A percentile compares a stretch with the other conserved stretches of the same genome.
Conservation (phyloP, 2,113 vertebrate genomes). For the Python bivittatus region DNA sequence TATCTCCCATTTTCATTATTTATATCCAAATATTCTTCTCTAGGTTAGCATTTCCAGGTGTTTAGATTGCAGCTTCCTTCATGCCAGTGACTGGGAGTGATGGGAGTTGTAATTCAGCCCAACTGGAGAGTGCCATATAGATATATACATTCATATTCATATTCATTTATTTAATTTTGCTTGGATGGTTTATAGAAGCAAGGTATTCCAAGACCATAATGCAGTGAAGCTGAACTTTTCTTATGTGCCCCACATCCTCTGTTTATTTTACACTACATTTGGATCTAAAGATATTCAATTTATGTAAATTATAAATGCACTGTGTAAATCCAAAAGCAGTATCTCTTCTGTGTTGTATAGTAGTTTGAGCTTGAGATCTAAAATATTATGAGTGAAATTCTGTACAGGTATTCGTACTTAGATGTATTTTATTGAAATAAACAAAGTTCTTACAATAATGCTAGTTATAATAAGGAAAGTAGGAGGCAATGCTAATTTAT, state of each 20-base stretch:
- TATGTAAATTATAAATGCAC: not conserved
- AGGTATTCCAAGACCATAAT: not conserved
- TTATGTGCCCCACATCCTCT: not conserved
- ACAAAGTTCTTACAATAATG: not conserved
- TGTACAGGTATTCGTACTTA: not conserved
- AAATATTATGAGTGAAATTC: constrained; percentile 18
- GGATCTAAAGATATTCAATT: not conserved
- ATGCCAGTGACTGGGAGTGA: not conserved
- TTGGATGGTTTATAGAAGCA: not conserved
- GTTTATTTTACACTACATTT: not conserved
- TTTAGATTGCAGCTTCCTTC: not conserved
- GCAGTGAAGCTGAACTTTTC: not conserved
- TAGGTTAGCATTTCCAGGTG: not conserved
- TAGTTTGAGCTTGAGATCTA: not conserved
- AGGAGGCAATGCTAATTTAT: not conserved
- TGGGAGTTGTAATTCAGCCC: too few species aligned
- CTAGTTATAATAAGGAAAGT: not conserved
- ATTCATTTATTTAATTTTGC: not conserved
- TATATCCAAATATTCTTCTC: not conserved
- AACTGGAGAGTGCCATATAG: too few species aligned
- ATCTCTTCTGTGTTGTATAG: not conserved
- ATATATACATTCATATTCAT: not conserved
- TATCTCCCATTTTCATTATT: not conserved
- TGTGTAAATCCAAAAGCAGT: not conserved
- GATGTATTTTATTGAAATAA: not conserved